Evolutionary conservation across 2,113 vertebrate species (phyloP), one percentile per base, ranked within the genome.

Genomic region (Nannobrachium achirus): DNA sequence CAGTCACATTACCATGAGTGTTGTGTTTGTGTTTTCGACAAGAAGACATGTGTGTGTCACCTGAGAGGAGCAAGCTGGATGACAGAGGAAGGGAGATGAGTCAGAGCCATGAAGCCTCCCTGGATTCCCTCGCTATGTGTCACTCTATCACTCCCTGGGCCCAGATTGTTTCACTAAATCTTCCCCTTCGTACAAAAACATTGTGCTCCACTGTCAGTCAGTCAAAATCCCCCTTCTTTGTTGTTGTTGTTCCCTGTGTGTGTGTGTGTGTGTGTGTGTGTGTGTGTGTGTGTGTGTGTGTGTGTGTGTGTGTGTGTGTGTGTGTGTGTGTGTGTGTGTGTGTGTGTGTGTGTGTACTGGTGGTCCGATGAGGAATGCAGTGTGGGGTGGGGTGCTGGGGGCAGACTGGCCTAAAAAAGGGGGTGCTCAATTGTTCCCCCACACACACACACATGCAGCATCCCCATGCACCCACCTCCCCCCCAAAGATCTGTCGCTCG

Each of bases 291-390:
- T 25, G 25, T 33, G 25, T 33, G 25, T 33, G 25, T 92, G 89
- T 88, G 76, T 92, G 86, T 42, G 66, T 95, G 93, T 94, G 25
- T 25, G 25, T 4, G 25, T 25, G 25, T 25, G 25, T 25, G 25
- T 25, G 25, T 25, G 25, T 25, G 25, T 25, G 25, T 25, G 25
- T 25, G 25, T 25, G 25, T 25, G 25, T 25, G 25, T 33, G 25
- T 33, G 25, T 33, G 25, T 92, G 89, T 88, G 76, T 92, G 86
- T 42, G 66, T 95, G 93, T 94, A 95, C 94, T 96, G 95, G 96
- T 97, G 96, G 97, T 96, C 96, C 92, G 79, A 88, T 92, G 90
- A 90, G 93, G 95, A 95, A 94, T 96, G 94, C 80, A 86, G 88
- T 91, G 90, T 88, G 94, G 93, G 19, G 65, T 49, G 49, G 40